These are phyloP conservation scores for Campoletis raptor DNA, from an alignment of 2,888 invertebrate genomes.

Conservation along the genomic window DNA sequence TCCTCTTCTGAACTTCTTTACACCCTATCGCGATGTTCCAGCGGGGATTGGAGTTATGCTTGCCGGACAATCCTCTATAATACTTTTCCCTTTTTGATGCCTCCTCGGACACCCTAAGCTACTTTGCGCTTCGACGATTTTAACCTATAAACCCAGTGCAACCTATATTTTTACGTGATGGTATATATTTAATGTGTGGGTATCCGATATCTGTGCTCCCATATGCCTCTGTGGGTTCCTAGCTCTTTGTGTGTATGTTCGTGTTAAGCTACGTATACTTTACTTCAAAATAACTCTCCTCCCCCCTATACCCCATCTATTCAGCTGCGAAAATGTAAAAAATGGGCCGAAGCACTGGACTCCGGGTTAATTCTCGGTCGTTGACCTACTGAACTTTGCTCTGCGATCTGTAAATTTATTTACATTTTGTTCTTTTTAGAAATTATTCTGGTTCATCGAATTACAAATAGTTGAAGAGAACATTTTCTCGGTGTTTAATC, in stretches of 20 bases:
- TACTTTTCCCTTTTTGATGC: slow-evolving; percentile 20
- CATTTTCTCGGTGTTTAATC: background rate
- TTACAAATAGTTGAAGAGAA: background rate
- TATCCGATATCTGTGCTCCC: background rate
- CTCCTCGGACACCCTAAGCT: slow-evolving; percentile 20
- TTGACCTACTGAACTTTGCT: slow-evolving; percentile 40
- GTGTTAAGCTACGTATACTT: background rate
- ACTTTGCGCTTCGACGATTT: slow-evolving; percentile 41
- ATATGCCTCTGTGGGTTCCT: background rate
- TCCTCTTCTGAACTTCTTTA: background rate
- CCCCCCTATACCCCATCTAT: background rate
- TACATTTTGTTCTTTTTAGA: background rate
- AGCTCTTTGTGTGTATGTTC: background rate
- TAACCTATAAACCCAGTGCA: slow-evolving; percentile 11
- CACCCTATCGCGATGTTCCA: background rate
- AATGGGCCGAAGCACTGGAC: slow-evolving; percentile 33
- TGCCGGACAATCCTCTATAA: slow-evolving; percentile 1
- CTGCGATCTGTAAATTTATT: background rate
- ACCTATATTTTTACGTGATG: background rate
- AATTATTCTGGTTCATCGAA: background rate
- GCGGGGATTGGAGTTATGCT: slow-evolving; percentile 17
- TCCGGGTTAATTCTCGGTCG: slow-evolving; percentile 1
- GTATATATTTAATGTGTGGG: background rate
- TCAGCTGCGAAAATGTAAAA: slow-evolving; percentile 47
- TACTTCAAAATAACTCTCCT: slow-evolving; percentile 18